phyloP scores from a whole-genome alignment of 2,888 invertebrate genomes.

The Hymenopus coronatus region DNA sequence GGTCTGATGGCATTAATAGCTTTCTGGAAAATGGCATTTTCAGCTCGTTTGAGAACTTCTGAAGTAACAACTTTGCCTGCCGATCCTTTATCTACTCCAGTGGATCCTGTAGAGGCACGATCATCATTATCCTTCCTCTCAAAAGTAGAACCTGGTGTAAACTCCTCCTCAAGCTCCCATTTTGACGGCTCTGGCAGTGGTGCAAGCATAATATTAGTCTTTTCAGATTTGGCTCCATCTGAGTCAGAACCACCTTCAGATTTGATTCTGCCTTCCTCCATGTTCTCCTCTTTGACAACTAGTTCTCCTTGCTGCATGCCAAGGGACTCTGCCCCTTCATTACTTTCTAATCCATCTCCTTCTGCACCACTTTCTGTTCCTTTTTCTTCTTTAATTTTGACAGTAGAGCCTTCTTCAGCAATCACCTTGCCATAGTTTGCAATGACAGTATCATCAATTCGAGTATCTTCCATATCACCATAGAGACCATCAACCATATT shows the following conservation, averaged over 20 bases:
- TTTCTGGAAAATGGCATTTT: conserved; percentile 88
- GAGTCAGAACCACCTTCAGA: conserved; percentile 53
- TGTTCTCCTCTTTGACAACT: conserved; percentile 50
- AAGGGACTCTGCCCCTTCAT: conserved; percentile 34
- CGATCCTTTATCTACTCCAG: conserved; percentile 49
- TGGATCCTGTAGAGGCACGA: conserved; percentile 36
- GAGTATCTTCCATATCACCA: conserved; percentile 44
- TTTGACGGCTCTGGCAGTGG: conserved; percentile 79
- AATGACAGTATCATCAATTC: conserved; percentile 36
- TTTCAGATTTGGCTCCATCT: conserved; percentile 46
- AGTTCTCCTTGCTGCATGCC: neutral
- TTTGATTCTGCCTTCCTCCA: conserved; percentile 59
- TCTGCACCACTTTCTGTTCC: conserved; percentile 36
- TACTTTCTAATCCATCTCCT: neutral
- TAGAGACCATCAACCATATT: conserved; percentile 42
- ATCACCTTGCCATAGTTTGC: conserved; percentile 36
- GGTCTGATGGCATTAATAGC: conserved; percentile 73
- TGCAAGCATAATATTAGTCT: conserved; percentile 62
- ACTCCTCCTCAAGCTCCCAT: conserved; percentile 79
- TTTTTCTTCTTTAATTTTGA: conserved; percentile 36
- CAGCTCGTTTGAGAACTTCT: conserved; percentile 85
- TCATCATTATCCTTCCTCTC: conserved; percentile 40
- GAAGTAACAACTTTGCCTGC: conserved; percentile 70
- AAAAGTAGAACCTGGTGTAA: conserved; percentile 32
- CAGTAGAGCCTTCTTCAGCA: conserved; percentile 42